Conservation (phyloP, 2,113 vertebrate genomes). For the Nanorana parkeri region DNA sequence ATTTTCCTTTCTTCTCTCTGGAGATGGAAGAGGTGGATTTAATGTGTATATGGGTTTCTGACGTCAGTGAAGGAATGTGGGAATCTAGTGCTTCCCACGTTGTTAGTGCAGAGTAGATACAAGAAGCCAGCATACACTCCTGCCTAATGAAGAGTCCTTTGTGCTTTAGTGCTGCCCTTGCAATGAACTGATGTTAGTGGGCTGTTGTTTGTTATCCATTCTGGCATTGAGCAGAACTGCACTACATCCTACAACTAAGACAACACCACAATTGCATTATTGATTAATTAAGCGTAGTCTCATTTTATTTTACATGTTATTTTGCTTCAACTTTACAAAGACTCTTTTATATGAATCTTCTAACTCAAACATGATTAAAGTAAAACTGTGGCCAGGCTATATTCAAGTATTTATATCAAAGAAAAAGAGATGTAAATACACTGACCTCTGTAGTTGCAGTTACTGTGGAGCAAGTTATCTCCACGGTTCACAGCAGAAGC, state of each 20-base stretch:
- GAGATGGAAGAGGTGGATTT: conserved; percentile 52
- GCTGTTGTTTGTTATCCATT: conserved; percentile 23
- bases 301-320: background rate
- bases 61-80: conserved; percentile 54
- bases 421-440: no score
- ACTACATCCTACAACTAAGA: conserved; percentile 29
- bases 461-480: no score
- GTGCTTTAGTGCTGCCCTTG: conserved; percentile 35
- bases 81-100: conserved; percentile 49
- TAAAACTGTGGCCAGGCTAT: no score
- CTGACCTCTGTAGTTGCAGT: no score
- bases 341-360: no score
- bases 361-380: no score
- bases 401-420: no score
- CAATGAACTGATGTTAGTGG: conserved; percentile 44
- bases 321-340: no score
- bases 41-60: conserved; percentile 45
- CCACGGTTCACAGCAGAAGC: no score
- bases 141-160: conserved; percentile 43
- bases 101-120: conserved; percentile 36
- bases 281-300: background rate
- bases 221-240: conserved; percentile 14
- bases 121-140: conserved; percentile 33
- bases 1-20: conserved; percentile 7
- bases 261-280: conserved; percentile 23